These are phyloP conservation scores for Parotia lawesii DNA, from an alignment of 2,113 vertebrate genomes.

Conservation along the genomic window DNA sequence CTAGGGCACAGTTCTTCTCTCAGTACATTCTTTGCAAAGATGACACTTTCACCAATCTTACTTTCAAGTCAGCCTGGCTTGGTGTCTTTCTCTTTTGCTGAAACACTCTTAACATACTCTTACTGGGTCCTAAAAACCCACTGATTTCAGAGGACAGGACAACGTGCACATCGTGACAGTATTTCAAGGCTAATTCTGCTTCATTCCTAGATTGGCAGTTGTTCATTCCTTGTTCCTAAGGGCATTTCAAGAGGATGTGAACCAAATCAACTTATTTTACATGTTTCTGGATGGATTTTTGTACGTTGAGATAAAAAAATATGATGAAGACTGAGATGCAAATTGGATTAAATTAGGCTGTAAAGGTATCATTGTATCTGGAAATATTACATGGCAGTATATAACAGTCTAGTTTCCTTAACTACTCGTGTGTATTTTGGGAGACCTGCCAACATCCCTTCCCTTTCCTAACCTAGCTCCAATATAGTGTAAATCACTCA, in stretches of 20 bases:
- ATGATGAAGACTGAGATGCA: neutral
- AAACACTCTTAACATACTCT: neutral
- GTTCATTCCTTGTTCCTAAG: neutral
- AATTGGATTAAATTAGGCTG: neutral
- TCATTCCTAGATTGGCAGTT: neutral
- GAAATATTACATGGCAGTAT: neutral
- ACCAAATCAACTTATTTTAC: neutral
- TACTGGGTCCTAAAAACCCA: neutral
- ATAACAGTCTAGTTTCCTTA: neutral
- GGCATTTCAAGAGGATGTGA: neutral
- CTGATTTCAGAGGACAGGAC: neutral
- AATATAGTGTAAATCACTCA: neutral
- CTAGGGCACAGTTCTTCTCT: neutral
- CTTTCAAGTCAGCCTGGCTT: accelerated
- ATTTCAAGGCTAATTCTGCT: neutral
- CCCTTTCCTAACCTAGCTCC: neutral
- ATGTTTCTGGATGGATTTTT: neutral
- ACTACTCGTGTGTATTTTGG: neutral
- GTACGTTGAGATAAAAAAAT: neutral
- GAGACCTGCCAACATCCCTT: neutral
- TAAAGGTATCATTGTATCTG: neutral
- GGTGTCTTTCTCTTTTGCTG: neutral
- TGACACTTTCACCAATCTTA: accelerated
- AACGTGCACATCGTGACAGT: neutral
- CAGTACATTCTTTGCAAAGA: neutral